Conservation (phyloP, 2,113 vertebrate species). For the Menura novaehollandiae region DNA sequence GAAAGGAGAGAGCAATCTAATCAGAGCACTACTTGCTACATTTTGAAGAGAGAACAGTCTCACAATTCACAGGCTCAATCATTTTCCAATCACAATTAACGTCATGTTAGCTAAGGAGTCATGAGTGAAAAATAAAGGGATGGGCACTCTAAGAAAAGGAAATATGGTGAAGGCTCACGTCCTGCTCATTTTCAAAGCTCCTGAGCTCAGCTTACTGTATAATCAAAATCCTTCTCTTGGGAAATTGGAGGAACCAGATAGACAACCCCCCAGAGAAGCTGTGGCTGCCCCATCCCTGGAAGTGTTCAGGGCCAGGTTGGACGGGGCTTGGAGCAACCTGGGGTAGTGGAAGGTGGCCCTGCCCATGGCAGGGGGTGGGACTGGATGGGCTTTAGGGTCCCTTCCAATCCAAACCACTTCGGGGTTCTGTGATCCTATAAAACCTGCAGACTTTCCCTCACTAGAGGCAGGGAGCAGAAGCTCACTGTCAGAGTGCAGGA, state of each 20-base stretch:
- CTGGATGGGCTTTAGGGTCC: background rate
- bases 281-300: background rate
- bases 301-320: background rate
- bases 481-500: background rate
- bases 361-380: background rate
- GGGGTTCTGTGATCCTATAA: no score
- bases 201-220: background rate
- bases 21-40: background rate
- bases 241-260: background rate
- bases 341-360: background rate
- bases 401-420: no score
- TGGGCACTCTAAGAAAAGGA: background rate
- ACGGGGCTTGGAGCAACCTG: background rate
- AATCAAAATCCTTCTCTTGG: background rate
- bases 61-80: background rate
- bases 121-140: background rate
- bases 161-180: background rate
- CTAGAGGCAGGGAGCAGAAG: no score
- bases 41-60: background rate
- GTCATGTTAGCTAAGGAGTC: background rate
- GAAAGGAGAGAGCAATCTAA: background rate
- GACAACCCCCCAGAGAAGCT: background rate
- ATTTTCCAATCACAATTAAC: conserved; percentile 28
- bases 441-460: background rate
- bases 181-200: background rate